Evolutionary conservation across 1,140 invertebrate species (phyloP).

Genomic region (Drosophila trapezifrons): DNA sequence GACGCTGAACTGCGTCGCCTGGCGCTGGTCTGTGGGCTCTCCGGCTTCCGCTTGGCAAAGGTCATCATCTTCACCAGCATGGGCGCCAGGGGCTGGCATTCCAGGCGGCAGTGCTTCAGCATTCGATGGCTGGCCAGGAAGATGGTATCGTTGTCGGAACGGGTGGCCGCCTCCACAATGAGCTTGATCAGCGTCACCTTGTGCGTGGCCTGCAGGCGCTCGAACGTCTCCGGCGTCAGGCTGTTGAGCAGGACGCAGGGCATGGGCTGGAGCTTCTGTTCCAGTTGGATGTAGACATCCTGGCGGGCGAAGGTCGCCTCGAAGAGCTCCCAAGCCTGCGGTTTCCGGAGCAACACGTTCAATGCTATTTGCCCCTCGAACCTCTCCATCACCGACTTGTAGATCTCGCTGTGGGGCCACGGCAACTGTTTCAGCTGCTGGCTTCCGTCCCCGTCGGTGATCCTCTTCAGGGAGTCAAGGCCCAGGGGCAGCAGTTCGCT

Average conservation of each 20-base stretch:
- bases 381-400: conserved; percentile 57
- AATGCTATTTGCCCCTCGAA: conserved; percentile 56
- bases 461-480: conserved; percentile 48
- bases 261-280: conserved; percentile 64
- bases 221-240: conserved; percentile 86
- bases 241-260: conserved; percentile 67
- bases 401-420: conserved; percentile 66
- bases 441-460: neutral
- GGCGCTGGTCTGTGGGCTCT: neutral
- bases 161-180: conserved; percentile 85
- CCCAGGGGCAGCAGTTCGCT: conserved; percentile 84
- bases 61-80: conserved; percentile 84
- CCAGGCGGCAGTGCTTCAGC: conserved; percentile 89
- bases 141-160: conserved; percentile 86
- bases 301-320: conserved; percentile 54
- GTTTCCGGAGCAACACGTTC: conserved; percentile 37
- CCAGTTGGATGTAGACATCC: conserved; percentile 56
- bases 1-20: conserved; percentile 72
- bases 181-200: conserved; percentile 83
- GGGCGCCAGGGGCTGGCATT: conserved; percentile 87
- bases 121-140: conserved; percentile 86
- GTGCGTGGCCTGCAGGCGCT: conserved; percentile 84
- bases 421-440: conserved; percentile 51
- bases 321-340: conserved; percentile 67
- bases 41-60: conserved; percentile 16